Evolutionary conservation across 2,113 vertebrate genomes (phyloP).

Genomic region (Boulengeromyrus knoepffleri): DNA sequence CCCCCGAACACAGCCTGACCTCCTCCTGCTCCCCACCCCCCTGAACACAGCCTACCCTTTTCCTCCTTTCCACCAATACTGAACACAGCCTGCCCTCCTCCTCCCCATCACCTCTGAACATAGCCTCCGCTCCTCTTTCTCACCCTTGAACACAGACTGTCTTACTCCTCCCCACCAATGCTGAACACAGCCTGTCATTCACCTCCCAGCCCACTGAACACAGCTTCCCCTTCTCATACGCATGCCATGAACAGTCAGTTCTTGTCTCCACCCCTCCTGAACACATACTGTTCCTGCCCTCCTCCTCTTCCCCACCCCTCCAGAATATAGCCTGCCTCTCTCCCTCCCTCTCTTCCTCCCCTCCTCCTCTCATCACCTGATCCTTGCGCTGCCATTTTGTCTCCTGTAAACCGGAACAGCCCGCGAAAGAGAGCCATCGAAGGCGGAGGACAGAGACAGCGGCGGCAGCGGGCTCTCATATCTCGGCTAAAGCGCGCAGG

Average conservation of each 20-base stretch:
- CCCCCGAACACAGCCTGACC: not conserved
- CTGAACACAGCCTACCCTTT: not conserved
- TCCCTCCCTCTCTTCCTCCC: not conserved
- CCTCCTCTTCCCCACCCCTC: not conserved
- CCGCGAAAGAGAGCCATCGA: conserved; percentile 39
- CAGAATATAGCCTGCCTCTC: not conserved
- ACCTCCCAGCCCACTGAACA: not conserved
- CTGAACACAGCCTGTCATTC: not conserved
- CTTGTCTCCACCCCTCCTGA: not conserved
- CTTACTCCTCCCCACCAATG: not conserved
- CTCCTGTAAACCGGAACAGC: conserved; percentile 49
- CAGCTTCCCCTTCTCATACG: not conserved
- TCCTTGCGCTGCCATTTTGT: conserved; percentile 70
- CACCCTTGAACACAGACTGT: not conserved
- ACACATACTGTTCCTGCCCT: not conserved
- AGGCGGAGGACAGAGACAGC: conserved; percentile 26
- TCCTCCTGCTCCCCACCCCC: not conserved
- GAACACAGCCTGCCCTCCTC: not conserved
- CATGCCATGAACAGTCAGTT: too few relatives aligned
- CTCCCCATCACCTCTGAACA: not conserved
- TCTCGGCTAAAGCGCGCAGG: not conserved
- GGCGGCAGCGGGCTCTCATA: not conserved
- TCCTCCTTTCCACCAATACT: not conserved
- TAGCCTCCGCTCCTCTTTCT: not conserved
- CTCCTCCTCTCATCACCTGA: conserved; percentile 63